Conservation (phyloP, 2,888 invertebrate species). For the Lingula anatina region DNA sequence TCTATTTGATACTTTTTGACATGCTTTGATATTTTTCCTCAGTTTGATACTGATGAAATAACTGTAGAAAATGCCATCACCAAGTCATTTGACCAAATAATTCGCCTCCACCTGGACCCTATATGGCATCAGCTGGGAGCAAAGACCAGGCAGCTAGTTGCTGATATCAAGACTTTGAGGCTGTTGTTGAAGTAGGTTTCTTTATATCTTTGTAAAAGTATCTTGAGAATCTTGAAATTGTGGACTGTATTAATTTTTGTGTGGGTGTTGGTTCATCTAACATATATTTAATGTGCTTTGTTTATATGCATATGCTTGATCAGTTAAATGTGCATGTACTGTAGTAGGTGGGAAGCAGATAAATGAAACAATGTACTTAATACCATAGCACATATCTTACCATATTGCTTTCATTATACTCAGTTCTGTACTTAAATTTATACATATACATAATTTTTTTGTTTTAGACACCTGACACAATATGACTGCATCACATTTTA, state of each 20-base stretch:
- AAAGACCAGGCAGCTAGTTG: conserved; percentile 79
- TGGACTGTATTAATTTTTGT: neutral
- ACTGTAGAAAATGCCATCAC: conserved; percentile 90
- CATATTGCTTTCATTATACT: no score
- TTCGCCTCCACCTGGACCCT: conserved; percentile 77
- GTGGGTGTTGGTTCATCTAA: neutral
- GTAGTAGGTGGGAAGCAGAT: no score
- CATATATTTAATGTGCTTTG: no score
- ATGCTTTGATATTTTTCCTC: no score
- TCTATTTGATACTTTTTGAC: no score
- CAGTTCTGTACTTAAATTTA: no score
- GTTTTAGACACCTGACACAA: conserved; percentile 72
- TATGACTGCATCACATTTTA: conserved; percentile 86
- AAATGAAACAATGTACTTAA: no score
- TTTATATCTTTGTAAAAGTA: neutral
- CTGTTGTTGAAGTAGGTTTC: conserved; percentile 71
- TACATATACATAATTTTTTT: neutral
- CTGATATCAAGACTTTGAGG: conserved; percentile 83
- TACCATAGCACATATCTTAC: no score
- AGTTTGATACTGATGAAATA: conserved; percentile 72
- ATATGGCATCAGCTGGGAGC: conserved; percentile 91
- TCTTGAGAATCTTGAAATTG: no score
- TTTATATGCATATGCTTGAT: no score
- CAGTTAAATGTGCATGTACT: no score
- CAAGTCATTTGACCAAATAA: conserved; percentile 84